These are phyloP conservation scores for Podargus strigoides DNA, from an alignment of 2,797 vertebrate species.

Conservation along the genomic window DNA sequence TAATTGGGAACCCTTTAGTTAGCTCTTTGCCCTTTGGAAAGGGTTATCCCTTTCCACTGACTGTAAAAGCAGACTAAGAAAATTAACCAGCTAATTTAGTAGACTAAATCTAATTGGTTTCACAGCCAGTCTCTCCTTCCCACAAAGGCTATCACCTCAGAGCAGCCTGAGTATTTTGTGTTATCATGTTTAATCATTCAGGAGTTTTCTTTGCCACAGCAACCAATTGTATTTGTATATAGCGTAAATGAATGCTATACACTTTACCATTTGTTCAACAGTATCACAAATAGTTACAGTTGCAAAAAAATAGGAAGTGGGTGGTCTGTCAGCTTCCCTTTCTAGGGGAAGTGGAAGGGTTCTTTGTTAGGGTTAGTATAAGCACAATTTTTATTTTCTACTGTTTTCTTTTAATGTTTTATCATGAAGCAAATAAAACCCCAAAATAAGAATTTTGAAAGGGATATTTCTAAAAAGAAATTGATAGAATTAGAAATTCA, in stretches of 20 bases:
- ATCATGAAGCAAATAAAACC: slow-evolving; percentile 13
- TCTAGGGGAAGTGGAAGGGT: not conserved
- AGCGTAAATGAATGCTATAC: not conserved
- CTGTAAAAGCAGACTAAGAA: not conserved
- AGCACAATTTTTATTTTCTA: slow-evolving; percentile 25
- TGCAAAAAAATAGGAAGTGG: not conserved
- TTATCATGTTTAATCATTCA: not conserved
- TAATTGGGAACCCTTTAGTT: no score
- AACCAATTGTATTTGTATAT: not conserved
- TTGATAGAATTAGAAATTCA: slow-evolving; percentile 59
- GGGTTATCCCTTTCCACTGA: no score
- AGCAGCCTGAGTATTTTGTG: not conserved
- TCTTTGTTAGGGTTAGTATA: slow-evolving; percentile 39
- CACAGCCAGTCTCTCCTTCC: not conserved
- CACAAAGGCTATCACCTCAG: not conserved
- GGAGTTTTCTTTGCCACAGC: not conserved
- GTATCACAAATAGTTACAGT: not conserved
- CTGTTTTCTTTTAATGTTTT: slow-evolving; percentile 15
- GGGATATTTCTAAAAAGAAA: slow-evolving; percentile 35
- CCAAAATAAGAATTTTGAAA: slow-evolving; percentile 15
- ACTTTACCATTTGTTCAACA: not conserved
- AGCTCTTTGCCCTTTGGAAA: not conserved
- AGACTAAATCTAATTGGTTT: not conserved
- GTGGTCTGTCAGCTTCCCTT: not conserved
- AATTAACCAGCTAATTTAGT: accelerated